A percentile compares a stretch with the other conserved stretches of the same genome.
Evolutionary conservation across 2,113 vertebrate genomes (phyloP).

Genomic region (Protobothrops flavoviridis): DNA sequence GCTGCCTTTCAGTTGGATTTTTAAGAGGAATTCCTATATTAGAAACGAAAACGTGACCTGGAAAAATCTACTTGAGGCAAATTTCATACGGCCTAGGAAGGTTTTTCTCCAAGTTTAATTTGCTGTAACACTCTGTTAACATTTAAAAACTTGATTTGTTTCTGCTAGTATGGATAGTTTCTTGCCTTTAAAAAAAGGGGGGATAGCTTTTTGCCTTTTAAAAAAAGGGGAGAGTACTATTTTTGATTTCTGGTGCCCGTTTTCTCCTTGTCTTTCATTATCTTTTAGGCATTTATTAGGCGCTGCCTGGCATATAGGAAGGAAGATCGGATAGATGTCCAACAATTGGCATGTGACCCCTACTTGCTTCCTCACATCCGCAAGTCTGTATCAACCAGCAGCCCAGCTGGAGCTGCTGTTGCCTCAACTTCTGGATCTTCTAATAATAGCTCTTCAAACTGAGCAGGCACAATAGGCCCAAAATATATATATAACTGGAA

Average conservation of each 20-base stretch:
- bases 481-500: constrained; percentile 38
- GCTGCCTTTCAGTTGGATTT: neutral
- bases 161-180: neutral
- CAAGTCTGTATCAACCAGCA: constrained; percentile 93
- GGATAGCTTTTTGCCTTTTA: too few species aligned
- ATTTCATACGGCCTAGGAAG: neutral
- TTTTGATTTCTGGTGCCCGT: neutral
- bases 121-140: neutral
- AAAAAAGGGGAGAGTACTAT: neutral
- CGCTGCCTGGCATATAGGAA: constrained; percentile 96
- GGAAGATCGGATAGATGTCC: constrained; percentile 97
- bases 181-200: neutral
- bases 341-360: constrained; percentile 95
- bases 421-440: constrained; percentile 94
- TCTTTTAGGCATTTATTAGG: constrained; percentile 91
- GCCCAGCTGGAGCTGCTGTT: constrained; percentile 84
- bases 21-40: neutral
- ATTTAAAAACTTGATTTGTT: neutral
- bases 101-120: neutral
- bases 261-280: constrained; percentile 29
- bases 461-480: constrained; percentile 72
- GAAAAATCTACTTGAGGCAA: too few species aligned
- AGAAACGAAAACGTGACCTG: neutral
- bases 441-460: constrained; percentile 99
- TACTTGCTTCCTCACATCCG: constrained; percentile 98